These are phyloP conservation scores for Crioceris asparagi DNA, from an alignment of 2,888 invertebrate species.

Conservation along the genomic window DNA sequence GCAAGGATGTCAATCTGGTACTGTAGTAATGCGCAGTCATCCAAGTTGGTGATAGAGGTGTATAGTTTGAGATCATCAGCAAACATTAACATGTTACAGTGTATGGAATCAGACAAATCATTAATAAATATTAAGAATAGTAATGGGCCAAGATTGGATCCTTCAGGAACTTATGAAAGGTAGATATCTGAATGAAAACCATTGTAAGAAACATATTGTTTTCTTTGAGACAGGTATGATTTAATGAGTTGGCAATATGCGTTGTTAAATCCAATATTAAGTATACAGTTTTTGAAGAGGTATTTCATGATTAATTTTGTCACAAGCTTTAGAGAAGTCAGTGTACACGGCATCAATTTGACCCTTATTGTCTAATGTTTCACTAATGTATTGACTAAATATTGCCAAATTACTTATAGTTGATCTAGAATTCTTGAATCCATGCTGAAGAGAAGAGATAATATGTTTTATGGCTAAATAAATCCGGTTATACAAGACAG, in stretches of 20 bases:
- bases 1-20: background rate
- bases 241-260: background rate
- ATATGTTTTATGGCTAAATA: background rate
- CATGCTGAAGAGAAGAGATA: background rate
- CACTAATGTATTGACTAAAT: background rate
- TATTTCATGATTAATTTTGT: background rate
- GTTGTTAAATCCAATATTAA: background rate
- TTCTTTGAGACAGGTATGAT: background rate
- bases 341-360: background rate
- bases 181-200: background rate
- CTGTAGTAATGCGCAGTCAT: background rate
- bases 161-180: too few species aligned
- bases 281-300: background rate
- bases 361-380: background rate
- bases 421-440: background rate
- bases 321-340: background rate
- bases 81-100: background rate
- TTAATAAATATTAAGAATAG: background rate
- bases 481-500: background rate
- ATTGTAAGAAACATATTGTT: background rate
- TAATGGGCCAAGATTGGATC: background rate
- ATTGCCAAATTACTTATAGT: slow-evolving; percentile 1
- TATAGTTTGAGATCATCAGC: background rate
- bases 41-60: background rate
- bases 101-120: background rate